Evolutionary conservation across 2,888 invertebrate species (phyloP), one percentile per base, ranked within the genome.

Genomic region (Noctua fimbriata): DNA sequence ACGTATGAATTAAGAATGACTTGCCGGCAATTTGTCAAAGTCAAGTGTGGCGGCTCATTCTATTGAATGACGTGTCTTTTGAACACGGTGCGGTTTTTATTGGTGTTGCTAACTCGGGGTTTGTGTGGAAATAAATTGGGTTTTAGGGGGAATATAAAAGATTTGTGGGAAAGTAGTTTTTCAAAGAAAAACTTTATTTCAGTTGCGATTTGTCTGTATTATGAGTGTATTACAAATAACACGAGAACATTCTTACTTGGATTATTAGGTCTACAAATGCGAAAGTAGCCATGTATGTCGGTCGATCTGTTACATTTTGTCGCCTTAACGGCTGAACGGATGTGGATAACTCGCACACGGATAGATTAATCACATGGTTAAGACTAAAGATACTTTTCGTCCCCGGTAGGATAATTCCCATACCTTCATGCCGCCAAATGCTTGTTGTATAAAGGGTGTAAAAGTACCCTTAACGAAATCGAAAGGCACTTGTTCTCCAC

Each of bases 21-120:
- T 79, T 63, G 75, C 24, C 74, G 67, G 69, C 81, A 82, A 89
- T 89, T 85, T 89, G 89, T 89, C 89, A 87, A 70, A 69, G 85
- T 88, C 88, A 75, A 69, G 36, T 16, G 49, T 73, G 81, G 73
- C 76, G 71, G 52, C 76, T 88, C 80, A 79, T 88, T 84, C 82
- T 79, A 47, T 63, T 71, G 69, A 78, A 78, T 79, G 88, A 79
- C 82, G 71, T 69, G 77, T 86, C 82, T 72, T 86, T 82, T 63
- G 76, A 32, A 79, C 67, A 84, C 60, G 65, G 18, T 14, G 18
- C 5, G 69, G 12, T 58, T 76, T 87, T 89, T 89, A 89, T 86
- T 78, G 72, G 72, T 69, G 81, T 73, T 76, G 49, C 52, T 69
- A 55, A 74, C 44, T 55, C 32, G 28, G 0, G 41, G 14, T 24